A percentile compares a stretch with the other conserved stretches of the same genome.
Evolutionary conservation across 2,113 vertebrate species (phyloP).

Genomic region (Barnardius zonarius): DNA sequence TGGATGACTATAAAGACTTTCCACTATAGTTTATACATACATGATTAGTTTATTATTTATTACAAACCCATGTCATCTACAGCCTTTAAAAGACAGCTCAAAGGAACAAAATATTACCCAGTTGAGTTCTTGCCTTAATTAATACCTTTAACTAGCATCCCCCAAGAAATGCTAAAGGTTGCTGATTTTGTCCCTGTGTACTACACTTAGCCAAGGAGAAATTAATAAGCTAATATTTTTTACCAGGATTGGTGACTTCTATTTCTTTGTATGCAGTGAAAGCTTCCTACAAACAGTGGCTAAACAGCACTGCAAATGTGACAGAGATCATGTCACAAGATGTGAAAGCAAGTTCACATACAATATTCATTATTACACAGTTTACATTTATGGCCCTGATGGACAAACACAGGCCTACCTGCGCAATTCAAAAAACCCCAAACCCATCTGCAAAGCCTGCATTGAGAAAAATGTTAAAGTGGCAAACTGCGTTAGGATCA

Average conservation of each 20-base stretch:
- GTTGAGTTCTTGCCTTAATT: neutral
- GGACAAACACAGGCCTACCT: neutral
- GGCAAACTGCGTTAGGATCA: slow-evolving; percentile 62
- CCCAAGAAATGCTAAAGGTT: neutral
- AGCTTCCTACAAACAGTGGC: neutral
- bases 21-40: neutral
- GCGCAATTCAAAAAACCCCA: neutral
- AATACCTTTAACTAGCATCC: neutral
- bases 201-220: neutral
- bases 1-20: neutral
- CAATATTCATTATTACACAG: neutral
- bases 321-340: neutral
- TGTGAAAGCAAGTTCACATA: neutral
- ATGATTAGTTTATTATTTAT: neutral
- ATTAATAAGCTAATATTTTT: neutral
- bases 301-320: neutral
- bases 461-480: slow-evolving; percentile 53
- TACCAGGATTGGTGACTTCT: neutral
- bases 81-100: neutral
- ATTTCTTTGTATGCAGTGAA: neutral
- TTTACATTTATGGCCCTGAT: neutral
- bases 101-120: neutral
- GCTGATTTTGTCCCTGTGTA: neutral
- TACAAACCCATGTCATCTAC: neutral
- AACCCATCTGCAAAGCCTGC: neutral